phyloP scores from a whole-genome alignment of 2,797 vertebrate genomes.

The Cyprinodon diabolis region DNA sequence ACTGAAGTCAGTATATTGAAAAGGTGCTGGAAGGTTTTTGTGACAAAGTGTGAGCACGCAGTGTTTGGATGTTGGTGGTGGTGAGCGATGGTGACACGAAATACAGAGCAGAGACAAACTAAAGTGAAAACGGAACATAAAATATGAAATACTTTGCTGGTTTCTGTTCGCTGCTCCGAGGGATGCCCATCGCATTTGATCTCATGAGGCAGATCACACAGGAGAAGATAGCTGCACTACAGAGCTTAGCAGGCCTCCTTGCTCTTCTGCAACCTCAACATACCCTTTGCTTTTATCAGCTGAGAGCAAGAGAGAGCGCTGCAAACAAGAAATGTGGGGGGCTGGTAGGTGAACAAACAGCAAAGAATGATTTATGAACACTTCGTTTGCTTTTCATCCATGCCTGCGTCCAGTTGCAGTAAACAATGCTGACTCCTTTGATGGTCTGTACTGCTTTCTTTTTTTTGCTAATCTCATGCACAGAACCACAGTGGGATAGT shows the following conservation, averaged over 20 bases:
- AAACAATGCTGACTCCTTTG: slow-evolving; percentile 58
- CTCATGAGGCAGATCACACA: slow-evolving; percentile 34
- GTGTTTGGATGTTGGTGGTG: not conserved
- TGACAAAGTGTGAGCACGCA: slow-evolving; percentile 26
- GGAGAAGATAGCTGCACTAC: slow-evolving; percentile 40
- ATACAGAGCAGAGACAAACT: slow-evolving; percentile 26
- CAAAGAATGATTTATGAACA: slow-evolving; percentile 64
- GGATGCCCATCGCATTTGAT: slow-evolving; percentile 48
- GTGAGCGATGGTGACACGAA: slow-evolving; percentile 3
- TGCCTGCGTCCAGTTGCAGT: slow-evolving; percentile 35
- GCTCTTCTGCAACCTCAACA: slow-evolving; percentile 16
- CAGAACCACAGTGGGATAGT: slow-evolving; percentile 27
- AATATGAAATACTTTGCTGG: slow-evolving; percentile 26
- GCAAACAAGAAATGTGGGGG: slow-evolving; percentile 13
- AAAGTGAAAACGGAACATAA: slow-evolving; percentile 17
- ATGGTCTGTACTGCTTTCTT: slow-evolving; percentile 42
- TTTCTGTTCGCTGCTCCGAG: slow-evolving; percentile 25
- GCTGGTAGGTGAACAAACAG: slow-evolving; percentile 35
- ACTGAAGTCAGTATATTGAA: slow-evolving; percentile 7
- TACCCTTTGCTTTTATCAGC: slow-evolving; percentile 30
- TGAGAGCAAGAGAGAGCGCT: slow-evolving; percentile 25
- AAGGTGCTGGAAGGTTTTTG: slow-evolving; percentile 20
- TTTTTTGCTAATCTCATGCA: slow-evolving; percentile 26
- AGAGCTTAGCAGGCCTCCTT: slow-evolving; percentile 37
- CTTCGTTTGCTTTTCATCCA: slow-evolving; percentile 39